Evolutionary conservation across 2,113 vertebrate genomes (phyloP).

Genomic region (Stigmatopora argus): DNA sequence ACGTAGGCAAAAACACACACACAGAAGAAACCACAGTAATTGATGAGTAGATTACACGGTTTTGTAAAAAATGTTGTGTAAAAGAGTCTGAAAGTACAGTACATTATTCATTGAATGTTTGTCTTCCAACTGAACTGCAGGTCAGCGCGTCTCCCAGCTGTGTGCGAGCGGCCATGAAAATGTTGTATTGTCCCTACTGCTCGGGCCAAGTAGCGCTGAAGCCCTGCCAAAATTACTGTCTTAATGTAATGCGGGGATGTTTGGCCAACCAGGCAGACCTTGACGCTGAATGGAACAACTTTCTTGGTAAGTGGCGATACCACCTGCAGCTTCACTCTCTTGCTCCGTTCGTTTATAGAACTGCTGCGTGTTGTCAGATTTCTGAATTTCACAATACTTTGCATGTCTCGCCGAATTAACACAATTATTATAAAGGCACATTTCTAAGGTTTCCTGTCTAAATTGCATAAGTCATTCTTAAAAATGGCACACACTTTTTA

Average conservation of each 20-base stretch:
- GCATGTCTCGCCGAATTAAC: neutral
- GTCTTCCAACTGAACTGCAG: slow-evolving; percentile 57
- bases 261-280: slow-evolving; percentile 94
- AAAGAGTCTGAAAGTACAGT: slow-evolving; percentile 21
- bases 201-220: slow-evolving; percentile 86
- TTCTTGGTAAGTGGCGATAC: slow-evolving; percentile 79
- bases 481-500: too few relatives aligned
- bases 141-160: slow-evolving; percentile 86
- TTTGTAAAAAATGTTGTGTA: slow-evolving; percentile 21
- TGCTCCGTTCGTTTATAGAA: neutral
- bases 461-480: too few relatives aligned
- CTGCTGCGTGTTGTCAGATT: neutral
- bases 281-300: slow-evolving; percentile 92
- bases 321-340: neutral
- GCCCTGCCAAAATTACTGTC: slow-evolving; percentile 95
- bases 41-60: slow-evolving; percentile 39
- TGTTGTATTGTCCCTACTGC: slow-evolving; percentile 94
- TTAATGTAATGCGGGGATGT: slow-evolving; percentile 94
- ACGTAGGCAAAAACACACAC: too few relatives aligned
- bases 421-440: too few relatives aligned
- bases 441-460: too few relatives aligned
- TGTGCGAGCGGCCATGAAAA: slow-evolving; percentile 83
- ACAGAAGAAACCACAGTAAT: neutral
- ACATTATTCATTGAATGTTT: slow-evolving; percentile 19
- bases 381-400: neutral